Conservation (phyloP, 2,113 vertebrate genomes). For the Artemisiospiza belli region DNA sequence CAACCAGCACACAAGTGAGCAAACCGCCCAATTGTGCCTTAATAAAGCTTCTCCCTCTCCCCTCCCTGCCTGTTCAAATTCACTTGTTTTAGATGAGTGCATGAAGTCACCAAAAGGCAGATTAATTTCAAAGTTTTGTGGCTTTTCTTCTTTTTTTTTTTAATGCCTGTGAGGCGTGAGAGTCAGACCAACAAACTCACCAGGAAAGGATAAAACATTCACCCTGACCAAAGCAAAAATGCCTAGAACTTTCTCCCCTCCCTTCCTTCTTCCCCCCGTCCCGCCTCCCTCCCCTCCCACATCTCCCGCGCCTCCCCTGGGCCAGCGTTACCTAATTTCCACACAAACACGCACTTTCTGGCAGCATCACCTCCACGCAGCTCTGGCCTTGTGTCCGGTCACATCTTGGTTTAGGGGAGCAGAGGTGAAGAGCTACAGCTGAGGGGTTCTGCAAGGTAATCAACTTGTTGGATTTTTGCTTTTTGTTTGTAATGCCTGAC, state of each 20-base stretch:
- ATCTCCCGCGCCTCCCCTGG: slow-evolving; percentile 32
- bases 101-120: not conserved
- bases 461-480: not conserved
- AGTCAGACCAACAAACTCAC: not conserved
- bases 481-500: not conserved
- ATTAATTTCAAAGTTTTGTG: not conserved
- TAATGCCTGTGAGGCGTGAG: rapidly evolving
- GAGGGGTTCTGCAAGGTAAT: slow-evolving; percentile 54
- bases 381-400: not conserved
- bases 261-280: not conserved
- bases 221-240: not conserved
- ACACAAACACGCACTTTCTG: slow-evolving; percentile 21
- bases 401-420: not conserved
- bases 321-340: slow-evolving; percentile 24
- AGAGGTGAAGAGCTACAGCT: not conserved
- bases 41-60: not conserved
- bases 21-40: not conserved
- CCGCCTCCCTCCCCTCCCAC: not conserved
- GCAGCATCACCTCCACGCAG: not conserved
- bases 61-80: not conserved
- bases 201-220: not conserved
- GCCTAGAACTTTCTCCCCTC: not conserved
- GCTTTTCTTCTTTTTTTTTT: not conserved
- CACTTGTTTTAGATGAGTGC: not conserved
- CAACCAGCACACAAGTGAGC: not conserved